Base-by-base conservation (phyloP, 2,797 vertebrate species). In the Gephyroberyx darwinii region DNA sequence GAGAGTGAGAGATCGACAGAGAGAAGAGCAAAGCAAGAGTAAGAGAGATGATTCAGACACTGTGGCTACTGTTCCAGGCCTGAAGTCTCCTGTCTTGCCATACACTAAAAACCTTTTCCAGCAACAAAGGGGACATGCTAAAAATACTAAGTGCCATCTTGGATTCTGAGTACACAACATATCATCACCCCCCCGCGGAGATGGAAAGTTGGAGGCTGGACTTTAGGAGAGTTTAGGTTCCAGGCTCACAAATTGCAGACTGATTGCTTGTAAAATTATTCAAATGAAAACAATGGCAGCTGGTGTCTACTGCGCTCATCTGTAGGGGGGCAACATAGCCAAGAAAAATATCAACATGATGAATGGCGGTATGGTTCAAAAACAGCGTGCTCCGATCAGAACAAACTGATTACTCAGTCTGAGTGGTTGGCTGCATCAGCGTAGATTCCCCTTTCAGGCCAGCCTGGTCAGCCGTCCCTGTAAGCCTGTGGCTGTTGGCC, bases 231-330 rank as follows among this genome's bases (percentile, higher is more conserved):
- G 58, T 78, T 77, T 31, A 33, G 58, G 43, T 52, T 69, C 22
- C 37, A 52, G 53, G 39, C 41, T 62, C 45, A 58, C 47, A 70
- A 81, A 79, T 60, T 59, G 62, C 50, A 47, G 50, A 69, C n/a
- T 57, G 41, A 78, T 19, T 67, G 73, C 52, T 69, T 71, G 77
- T 68, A 75, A 47, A 81, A 76, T 85, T 63, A 78, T 79, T 82
- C 65, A 70, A 71, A 65, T 68, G 41, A 76, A 84, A 80, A 75
- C 75, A 74, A 1, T 54, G 75, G 68, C 81, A 86, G 69, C 83
- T 84, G 81, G 69, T 58, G 71, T 78, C 75, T 84, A 55, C 71
- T 58, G 52, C 45, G 71, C 71, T 84, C 61, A 69, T 81, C 67
- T 66, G 26, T 26, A 56, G 68, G n/a, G 22, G 50, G 64, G 51